Evolutionary conservation across 2,888 invertebrate genomes (phyloP).

Genomic region (Malachius bipustulatus): DNA sequence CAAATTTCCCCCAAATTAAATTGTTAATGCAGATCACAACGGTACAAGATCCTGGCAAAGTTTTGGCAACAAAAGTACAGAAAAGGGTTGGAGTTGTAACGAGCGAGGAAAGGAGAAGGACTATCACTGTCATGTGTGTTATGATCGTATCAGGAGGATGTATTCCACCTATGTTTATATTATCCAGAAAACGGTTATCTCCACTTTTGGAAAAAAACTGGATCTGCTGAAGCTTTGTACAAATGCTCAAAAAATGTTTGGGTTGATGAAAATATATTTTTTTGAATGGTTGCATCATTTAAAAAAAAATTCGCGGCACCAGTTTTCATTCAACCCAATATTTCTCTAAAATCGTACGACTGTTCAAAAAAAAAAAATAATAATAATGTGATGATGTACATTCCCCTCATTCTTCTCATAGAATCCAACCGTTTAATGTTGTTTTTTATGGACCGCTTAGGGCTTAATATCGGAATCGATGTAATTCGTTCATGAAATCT

Average conservation of each 20-base stretch:
- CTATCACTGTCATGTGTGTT: conserved; percentile 10
- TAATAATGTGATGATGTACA: conserved; percentile 5
- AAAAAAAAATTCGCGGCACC: conserved; percentile 6
- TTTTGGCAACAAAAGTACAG: conserved; percentile 10
- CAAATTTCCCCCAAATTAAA: no score
- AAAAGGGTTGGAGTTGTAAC: conserved; percentile 11
- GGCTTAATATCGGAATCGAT: conserved; percentile 6
- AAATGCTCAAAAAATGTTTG: conserved; percentile 12
- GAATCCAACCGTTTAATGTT: conserved; percentile 9
- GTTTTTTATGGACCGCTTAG: conserved; percentile 9
- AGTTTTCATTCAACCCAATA: conserved; percentile 9
- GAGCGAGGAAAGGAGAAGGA: conserved; percentile 10
- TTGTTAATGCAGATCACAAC: no score
- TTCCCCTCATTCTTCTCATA: conserved; percentile 8
- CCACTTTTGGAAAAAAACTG: conserved; percentile 8
- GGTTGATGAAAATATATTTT: conserved; percentile 12
- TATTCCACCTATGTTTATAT: conserved; percentile 12
- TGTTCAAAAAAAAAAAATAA: conserved; percentile 19
- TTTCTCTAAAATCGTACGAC: conserved; percentile 15
- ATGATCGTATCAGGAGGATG: conserved; percentile 9
- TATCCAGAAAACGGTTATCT: conserved; percentile 8
- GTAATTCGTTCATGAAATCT: conserved; percentile 10
- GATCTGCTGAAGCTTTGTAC: conserved; percentile 11
- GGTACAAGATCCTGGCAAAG: conserved; percentile 10
- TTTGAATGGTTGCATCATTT: conserved; percentile 12